Evolutionary conservation across 2,888 invertebrate species (phyloP).

Genomic region (Drosophila anceps): DNA sequence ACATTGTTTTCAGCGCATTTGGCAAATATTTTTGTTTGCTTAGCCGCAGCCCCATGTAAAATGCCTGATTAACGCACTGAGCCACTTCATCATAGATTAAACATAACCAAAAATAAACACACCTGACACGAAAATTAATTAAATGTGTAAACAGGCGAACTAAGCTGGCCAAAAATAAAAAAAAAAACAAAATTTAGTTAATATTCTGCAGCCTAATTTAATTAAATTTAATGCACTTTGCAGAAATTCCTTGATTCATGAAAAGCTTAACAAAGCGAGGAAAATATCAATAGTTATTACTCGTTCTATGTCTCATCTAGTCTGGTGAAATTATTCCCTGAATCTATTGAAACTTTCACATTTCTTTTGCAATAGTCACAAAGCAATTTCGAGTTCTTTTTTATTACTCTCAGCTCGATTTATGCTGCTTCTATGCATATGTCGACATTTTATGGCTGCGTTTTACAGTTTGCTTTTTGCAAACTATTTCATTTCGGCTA

Average conservation of each 20-base stretch:
- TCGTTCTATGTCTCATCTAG: background rate
- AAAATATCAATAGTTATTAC: background rate
- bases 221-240: background rate
- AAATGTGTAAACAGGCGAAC: conserved; percentile 49
- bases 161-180: conserved; percentile 10
- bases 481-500: conserved; percentile 39
- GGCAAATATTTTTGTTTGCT: conserved; percentile 45
- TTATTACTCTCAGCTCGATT: conserved; percentile 37
- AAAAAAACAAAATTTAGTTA: background rate
- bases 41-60: conserved; percentile 17
- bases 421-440: conserved; percentile 26
- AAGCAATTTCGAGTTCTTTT: conserved; percentile 28
- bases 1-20: conserved; percentile 51
- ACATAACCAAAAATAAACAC: conserved; percentile 42
- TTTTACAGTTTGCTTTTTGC: conserved; percentile 11
- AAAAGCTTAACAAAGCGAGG: no score
- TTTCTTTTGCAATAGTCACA: conserved; percentile 1
- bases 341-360: background rate
- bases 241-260: background rate
- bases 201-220: conserved; percentile 6
- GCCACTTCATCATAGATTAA: conserved; percentile 43
- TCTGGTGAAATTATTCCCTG: background rate
- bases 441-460: conserved; percentile 48
- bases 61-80: conserved; percentile 46
- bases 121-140: conserved; percentile 52